phyloP scores from a whole-genome alignment of 2,113 vertebrate species.

The Craseonycteris thonglongyai region DNA sequence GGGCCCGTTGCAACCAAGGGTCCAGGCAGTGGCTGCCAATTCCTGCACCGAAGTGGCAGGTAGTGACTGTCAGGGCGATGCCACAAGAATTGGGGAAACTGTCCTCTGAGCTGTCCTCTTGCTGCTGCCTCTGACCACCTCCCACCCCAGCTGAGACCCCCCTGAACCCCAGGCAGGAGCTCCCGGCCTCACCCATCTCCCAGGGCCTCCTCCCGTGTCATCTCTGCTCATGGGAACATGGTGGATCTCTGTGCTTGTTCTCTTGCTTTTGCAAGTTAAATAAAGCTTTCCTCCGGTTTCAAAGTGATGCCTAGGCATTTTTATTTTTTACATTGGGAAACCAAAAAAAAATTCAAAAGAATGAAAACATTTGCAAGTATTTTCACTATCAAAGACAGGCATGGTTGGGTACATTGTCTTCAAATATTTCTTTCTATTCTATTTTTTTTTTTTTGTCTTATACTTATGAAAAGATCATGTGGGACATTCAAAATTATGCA shows the following conservation, averaged over 20 bases:
- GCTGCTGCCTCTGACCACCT: background rate
- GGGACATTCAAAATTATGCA: background rate
- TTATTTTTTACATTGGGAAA: background rate
- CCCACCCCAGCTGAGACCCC: background rate
- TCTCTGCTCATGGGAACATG: accelerated
- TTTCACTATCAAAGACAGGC: background rate
- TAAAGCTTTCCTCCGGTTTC: background rate
- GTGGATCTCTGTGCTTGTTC: background rate
- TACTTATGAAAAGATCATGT: background rate
- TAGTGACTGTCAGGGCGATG: background rate
- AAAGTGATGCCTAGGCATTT: background rate
- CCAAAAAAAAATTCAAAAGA: background rate
- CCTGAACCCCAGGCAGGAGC: background rate
- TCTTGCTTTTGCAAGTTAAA: background rate
- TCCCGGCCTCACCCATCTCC: background rate
- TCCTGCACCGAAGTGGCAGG: background rate
- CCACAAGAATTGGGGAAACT: background rate
- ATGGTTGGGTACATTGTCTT: background rate
- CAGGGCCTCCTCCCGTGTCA: background rate
- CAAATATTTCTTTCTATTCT: background rate
- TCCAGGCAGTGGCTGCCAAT: background rate
- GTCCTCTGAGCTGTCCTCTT: background rate
- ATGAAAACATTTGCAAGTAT: background rate
- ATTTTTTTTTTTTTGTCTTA: background rate
- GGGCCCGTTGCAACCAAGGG: background rate